These are phyloP conservation scores for Trachelus tabidus DNA, from an alignment of 2,888 invertebrate genomes.

Conservation along the genomic window DNA sequence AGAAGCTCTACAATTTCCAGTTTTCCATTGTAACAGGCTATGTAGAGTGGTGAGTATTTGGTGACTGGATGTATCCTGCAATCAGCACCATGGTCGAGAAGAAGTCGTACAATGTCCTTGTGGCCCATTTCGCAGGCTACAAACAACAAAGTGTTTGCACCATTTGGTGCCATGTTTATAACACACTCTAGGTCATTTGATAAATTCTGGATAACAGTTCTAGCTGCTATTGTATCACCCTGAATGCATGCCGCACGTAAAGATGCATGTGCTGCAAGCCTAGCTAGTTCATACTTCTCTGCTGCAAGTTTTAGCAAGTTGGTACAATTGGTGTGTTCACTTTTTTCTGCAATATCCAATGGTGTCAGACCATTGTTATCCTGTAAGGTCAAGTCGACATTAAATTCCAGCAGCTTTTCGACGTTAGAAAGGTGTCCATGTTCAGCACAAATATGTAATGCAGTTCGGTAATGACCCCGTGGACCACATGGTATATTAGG, in stretches of 20 bases:
- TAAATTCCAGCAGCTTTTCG: constrained; percentile 73
- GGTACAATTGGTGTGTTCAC: constrained; percentile 75
- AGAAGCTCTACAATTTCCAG: constrained; percentile 80
- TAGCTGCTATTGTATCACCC: constrained; percentile 78
- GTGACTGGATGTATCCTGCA: constrained; percentile 91
- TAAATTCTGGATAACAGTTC: constrained; percentile 74
- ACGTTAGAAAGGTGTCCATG: constrained; percentile 82
- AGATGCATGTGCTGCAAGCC: constrained; percentile 79
- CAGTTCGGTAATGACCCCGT: constrained; percentile 79
- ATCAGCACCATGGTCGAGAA: constrained; percentile 86
- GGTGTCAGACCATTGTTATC: constrained; percentile 80
- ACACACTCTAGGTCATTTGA: constrained; percentile 77
- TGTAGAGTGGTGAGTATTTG: constrained; percentile 91
- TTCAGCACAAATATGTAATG: constrained; percentile 84
- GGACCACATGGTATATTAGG: constrained; percentile 77
- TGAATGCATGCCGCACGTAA: constrained; percentile 81
- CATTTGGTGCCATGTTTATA: constrained; percentile 88
- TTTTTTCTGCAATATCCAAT: constrained; percentile 77
- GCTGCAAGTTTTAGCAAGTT: constrained; percentile 74
- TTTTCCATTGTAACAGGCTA: constrained; percentile 89
- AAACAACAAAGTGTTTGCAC: constrained; percentile 88
- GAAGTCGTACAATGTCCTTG: constrained; percentile 80
- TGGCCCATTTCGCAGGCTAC: constrained; percentile 90
- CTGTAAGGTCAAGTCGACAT: constrained; percentile 73
- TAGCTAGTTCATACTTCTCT: constrained; percentile 78